These are phyloP conservation scores for Phaethornis superciliosus DNA, from an alignment of 2,113 vertebrate genomes.

Conservation along the genomic window DNA sequence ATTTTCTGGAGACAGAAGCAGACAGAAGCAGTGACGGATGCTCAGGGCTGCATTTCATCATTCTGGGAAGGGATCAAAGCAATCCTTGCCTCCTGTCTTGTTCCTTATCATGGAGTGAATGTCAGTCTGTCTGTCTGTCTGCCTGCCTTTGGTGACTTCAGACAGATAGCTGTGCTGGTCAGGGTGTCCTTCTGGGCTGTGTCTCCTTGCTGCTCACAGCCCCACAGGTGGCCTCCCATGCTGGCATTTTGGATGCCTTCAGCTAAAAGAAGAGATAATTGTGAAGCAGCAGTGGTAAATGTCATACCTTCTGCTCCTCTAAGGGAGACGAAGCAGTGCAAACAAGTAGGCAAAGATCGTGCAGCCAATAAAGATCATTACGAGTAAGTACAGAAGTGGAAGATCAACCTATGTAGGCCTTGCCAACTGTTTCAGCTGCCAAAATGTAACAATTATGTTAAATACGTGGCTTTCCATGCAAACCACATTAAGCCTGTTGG, in stretches of 20 bases:
- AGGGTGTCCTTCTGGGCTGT: neutral
- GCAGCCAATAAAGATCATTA: neutral
- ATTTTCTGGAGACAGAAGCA: constrained; percentile 52
- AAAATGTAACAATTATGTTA: fast-evolving
- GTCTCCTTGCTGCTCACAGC: constrained; percentile 34
- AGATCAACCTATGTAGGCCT: neutral
- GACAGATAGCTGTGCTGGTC: constrained; percentile 13
- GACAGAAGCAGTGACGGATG: constrained; percentile 44
- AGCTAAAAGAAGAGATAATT: constrained; percentile 15
- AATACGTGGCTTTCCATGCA: neutral
- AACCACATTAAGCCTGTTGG: neutral
- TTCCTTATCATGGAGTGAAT: constrained; percentile 45
- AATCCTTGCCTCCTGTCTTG: constrained; percentile 17
- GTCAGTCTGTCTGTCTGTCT: constrained; percentile 70
- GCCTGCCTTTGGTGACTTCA: constrained; percentile 69
- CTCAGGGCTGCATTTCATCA: constrained; percentile 50
- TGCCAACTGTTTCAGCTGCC: neutral
- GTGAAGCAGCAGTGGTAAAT: constrained; percentile 6
- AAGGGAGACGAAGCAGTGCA: neutral
- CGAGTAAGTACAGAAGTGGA: neutral
- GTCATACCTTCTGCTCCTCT: neutral
- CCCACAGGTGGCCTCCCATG: neutral
- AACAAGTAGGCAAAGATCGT: neutral
- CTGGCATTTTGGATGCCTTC: constrained; percentile 19
- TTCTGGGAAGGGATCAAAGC: constrained; percentile 66